A percentile compares a stretch with the other conserved stretches of the same genome.
Conservation (phyloP, 1,140 invertebrate genomes). For the Leptestheria dahalacensis region DNA sequence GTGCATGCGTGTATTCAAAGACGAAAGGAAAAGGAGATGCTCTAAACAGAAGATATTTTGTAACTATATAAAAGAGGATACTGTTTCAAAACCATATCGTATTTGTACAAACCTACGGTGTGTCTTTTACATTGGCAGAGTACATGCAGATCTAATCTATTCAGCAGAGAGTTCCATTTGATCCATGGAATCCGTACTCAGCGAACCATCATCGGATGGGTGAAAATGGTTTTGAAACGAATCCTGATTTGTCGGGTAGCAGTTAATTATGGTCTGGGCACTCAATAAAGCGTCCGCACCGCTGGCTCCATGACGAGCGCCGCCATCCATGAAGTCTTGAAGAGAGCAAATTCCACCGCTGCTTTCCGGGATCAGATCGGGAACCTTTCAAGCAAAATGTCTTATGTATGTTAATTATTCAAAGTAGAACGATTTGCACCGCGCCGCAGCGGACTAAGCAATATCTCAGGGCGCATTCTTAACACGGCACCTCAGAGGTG, state of each 20-base stretch:
- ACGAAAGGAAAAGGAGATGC: too few relatives aligned
- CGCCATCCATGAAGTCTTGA: background rate
- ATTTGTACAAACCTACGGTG: too few relatives aligned
- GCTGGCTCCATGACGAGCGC: background rate
- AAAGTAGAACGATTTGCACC: too few relatives aligned
- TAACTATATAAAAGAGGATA: too few relatives aligned
- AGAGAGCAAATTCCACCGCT: background rate
- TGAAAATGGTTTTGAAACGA: background rate
- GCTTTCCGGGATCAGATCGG: background rate
- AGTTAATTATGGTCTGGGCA: background rate
- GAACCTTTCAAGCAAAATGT: background rate
- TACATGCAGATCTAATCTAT: too few relatives aligned
- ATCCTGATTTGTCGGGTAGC: background rate
- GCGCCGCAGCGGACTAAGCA: too few relatives aligned
- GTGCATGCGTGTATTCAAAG: too few relatives aligned
- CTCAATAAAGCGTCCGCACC: background rate
- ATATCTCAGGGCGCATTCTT: too few relatives aligned
- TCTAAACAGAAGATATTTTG: too few relatives aligned
- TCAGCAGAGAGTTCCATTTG: conserved; percentile 1
- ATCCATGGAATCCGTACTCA: conserved; percentile 6
- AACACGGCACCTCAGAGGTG: background rate
- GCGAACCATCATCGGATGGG: conserved; percentile 1
- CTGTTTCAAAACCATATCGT: too few relatives aligned
- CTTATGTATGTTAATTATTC: too few relatives aligned
- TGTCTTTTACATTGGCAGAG: too few relatives aligned